Evolutionary conservation across 2,113 vertebrate species (phyloP), one percentile per base, ranked within the genome.

Genomic region (Picathartes gymnocephalus): DNA sequence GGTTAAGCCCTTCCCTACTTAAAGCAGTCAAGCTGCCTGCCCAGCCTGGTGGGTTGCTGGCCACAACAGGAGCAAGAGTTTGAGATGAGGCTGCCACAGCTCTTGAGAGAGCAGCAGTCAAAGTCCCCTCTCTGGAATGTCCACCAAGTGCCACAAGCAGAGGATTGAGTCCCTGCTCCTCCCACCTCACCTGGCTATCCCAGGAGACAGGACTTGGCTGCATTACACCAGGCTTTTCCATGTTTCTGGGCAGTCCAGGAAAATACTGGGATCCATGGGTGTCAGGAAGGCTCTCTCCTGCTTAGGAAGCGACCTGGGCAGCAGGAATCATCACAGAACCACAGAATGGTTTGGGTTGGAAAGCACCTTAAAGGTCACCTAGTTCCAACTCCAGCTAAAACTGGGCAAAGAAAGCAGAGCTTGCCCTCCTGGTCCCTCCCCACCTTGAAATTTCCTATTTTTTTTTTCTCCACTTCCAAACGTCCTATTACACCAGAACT

Each of bases 191-290:
- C 22, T 42, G 37, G 15, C 65, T 28, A 10, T 9, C 13, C 70
- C 13, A 8, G 10, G 11, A 7, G 1, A 31, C 4, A 35, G 27
- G 30, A 39, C 28, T 31, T 20, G 6, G 44, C 33, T 64, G 25
- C 27, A 20, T 22, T 39, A 39, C 39, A 39, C 39, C 39, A 39
- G 39, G 39, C 21, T 81, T 21, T 45, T 54, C 47, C 31, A 18
- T 6, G 17, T 66, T 83, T 86, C 51, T 70, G 60, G 31, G 20
- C 23, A 71, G 22, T 18, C 27, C 5, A 6, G 28, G 39, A 37
- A 70, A 64, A 45, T 11, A n/a, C 0, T n/a, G 31, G 25, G 30
- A 28, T 33, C n/a, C 39, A 50, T 0, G 0, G 53, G 28, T 19
- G 15, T 18, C 53, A 37, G 24, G 19, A 53, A 92, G 30, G 25